Conservation (phyloP, 2,888 invertebrate genomes). For the Leptopilina myrica region DNA sequence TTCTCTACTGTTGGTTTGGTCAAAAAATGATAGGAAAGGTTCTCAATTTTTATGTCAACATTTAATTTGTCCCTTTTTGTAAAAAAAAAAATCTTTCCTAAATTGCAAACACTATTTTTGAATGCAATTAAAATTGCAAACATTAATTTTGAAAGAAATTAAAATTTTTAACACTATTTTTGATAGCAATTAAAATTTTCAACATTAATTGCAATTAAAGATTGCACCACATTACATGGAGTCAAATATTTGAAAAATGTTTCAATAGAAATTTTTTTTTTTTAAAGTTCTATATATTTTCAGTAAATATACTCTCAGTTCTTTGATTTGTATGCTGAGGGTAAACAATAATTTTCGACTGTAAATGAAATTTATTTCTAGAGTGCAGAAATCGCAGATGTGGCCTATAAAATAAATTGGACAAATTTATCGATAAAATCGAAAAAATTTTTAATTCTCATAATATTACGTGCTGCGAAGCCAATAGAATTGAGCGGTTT, state of each 20-base stretch:
- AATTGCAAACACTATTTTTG: too few species aligned
- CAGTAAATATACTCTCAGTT: too few species aligned
- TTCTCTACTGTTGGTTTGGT: constrained; percentile 2
- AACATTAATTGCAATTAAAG: too few species aligned
- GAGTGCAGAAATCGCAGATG: neutral
- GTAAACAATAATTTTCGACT: neutral
- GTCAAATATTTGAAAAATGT: too few species aligned
- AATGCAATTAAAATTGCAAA: too few species aligned
- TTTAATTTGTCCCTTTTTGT: neutral
- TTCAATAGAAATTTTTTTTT: too few species aligned
- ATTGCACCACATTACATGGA: too few species aligned
- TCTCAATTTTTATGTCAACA: neutral
- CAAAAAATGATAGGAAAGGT: neutral
- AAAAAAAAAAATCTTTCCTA: neutral
- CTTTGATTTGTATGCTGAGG: too few species aligned
- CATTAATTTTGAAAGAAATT: too few species aligned
- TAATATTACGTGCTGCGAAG: neutral
- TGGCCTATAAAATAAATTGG: neutral
- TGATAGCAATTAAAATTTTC: too few species aligned
- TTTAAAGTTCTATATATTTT: too few species aligned
- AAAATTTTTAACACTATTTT: too few species aligned
- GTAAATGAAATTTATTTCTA: neutral
- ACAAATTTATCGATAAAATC: neutral
- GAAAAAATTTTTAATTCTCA: neutral
- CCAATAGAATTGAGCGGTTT: neutral